Percentiles rank a stretch among this genome's conserved stretches.
phyloP scores from a whole-genome alignment of 2,797 vertebrate genomes.

The Todus mexicanus region DNA sequence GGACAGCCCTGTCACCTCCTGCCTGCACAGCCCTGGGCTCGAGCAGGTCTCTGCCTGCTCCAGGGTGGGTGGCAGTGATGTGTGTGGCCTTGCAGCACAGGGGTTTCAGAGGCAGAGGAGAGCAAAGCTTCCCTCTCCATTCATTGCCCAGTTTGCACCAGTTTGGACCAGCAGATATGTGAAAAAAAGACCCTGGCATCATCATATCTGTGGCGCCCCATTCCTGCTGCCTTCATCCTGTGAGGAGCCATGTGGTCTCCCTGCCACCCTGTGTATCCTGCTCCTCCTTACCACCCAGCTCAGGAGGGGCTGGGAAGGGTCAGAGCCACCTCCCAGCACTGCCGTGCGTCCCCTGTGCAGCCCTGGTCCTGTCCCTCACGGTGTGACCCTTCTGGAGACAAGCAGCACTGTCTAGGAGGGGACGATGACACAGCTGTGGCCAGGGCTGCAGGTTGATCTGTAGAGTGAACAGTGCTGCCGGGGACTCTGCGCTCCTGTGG shows the following conservation, averaged over 20 bases:
- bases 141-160: neutral
- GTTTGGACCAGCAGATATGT: neutral
- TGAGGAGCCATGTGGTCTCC: neutral
- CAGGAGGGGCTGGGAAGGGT: neutral
- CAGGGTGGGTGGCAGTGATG: neutral
- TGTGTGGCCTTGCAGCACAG: too few relatives aligned
- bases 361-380: rapidly evolving
- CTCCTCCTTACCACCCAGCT: neutral
- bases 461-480: neutral
- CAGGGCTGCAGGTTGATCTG: rapidly evolving
- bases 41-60: neutral
- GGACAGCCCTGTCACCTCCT: neutral
- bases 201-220: neutral
- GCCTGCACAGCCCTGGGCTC: neutral
- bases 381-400: neutral
- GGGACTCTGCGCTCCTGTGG: rapidly evolving
- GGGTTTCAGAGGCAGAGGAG: neutral
- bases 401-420: neutral
- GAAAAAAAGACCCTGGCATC: neutral
- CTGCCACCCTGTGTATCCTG: neutral
- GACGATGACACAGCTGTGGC: neutral
- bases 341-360: neutral
- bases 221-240: neutral
- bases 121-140: neutral
- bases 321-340: neutral